A percentile compares a stretch with the other conserved stretches of the same genome.
Conservation (phyloP, 2,113 vertebrate genomes). For the Macquaria ambigua region DNA sequence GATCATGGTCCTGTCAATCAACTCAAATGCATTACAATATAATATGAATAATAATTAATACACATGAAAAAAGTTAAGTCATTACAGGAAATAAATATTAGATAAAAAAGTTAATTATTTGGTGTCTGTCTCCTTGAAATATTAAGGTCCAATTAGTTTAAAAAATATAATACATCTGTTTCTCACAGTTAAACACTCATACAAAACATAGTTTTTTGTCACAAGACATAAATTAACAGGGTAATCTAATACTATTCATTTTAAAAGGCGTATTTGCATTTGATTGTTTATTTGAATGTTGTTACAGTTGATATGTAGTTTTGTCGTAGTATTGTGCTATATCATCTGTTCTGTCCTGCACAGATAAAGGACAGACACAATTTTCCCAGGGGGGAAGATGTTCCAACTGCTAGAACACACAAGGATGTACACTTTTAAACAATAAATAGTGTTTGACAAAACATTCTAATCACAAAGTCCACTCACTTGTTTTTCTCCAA, state of each 20-base stretch:
- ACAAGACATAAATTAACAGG: background rate
- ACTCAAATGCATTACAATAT: background rate
- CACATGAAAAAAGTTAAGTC: background rate
- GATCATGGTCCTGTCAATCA: slow-evolving; percentile 21
- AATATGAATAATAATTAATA: background rate
- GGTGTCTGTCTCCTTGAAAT: background rate
- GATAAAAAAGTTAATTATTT: background rate
- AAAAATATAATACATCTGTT: background rate
- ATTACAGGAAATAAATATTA: slow-evolving; percentile 21
- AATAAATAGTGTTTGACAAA: no score
- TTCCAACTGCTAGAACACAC: background rate
- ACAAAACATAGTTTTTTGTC: background rate
- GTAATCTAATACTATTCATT: background rate
- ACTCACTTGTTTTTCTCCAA: no score
- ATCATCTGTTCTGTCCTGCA: background rate
- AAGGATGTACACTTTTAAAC: background rate
- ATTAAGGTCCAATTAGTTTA: background rate
- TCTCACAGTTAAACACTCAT: background rate
- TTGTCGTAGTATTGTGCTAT: background rate
- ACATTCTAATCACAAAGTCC: no score
- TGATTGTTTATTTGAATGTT: background rate
- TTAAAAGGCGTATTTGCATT: background rate
- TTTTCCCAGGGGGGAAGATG: background rate
- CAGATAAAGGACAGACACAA: background rate
- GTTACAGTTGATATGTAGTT: background rate